A percentile compares a stretch with the other conserved stretches of the same genome.
These are phyloP conservation scores for Acrossocheilus fasciatus DNA, from an alignment of 2,797 vertebrate species.

Conservation along the genomic window DNA sequence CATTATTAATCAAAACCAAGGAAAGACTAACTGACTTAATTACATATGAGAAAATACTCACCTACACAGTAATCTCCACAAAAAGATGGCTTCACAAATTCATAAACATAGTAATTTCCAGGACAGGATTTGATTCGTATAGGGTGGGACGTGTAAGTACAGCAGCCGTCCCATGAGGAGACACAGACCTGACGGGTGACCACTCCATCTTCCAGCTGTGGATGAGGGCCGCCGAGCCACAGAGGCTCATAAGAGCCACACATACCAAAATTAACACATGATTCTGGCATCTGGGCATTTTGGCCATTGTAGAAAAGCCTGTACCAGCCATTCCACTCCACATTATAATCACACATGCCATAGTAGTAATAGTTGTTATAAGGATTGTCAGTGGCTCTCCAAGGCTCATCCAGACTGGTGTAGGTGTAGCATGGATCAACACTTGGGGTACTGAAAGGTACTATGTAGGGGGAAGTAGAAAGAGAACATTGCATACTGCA, in stretches of 20 bases:
- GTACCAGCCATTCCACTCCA: constrained; percentile 40
- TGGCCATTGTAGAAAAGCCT: background rate
- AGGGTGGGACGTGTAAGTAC: constrained; percentile 3
- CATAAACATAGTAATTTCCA: constrained; percentile 46
- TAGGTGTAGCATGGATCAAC: constrained; percentile 24
- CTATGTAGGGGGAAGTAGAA: background rate
- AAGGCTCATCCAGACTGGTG: constrained; percentile 25
- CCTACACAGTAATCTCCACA: constrained; percentile 39
- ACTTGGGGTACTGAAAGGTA: background rate
- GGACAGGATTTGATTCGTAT: constrained; percentile 51
- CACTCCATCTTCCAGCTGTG: constrained; percentile 43
- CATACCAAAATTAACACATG: background rate
- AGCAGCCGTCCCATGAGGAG: background rate
- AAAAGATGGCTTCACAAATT: background rate
- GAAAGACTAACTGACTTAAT: too few relatives aligned
- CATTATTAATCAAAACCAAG: background rate
- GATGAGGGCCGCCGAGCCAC: background rate
- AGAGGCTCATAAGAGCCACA: background rate
- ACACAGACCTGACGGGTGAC: constrained; percentile 37
- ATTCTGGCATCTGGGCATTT: constrained; percentile 38
- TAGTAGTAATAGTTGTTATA: background rate
- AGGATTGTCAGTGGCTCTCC: constrained; percentile 15
- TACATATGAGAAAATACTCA: background rate
- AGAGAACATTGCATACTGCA: background rate
- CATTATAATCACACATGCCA: background rate